A percentile compares a stretch with the other conserved stretches of the same genome.
Conservation (phyloP, 2,113 vertebrate genomes). For the Azemiops feae region DNA sequence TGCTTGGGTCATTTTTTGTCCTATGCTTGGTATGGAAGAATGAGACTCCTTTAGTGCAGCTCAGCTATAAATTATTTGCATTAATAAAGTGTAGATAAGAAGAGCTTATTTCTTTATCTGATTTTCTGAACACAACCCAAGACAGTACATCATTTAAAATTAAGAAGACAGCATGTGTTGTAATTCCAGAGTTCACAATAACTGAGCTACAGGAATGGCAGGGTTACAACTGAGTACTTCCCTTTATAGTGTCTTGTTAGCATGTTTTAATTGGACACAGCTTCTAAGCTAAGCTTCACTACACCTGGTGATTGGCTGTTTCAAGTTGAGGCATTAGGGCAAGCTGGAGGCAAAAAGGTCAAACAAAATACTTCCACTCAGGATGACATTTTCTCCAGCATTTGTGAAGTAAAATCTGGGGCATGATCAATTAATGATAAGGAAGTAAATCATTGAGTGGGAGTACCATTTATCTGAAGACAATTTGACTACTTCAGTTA, state of each 20-base stretch:
- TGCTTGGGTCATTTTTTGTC: not conserved
- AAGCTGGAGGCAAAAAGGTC: slow-evolving; percentile 31
- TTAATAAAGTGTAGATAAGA: slow-evolving; percentile 9
- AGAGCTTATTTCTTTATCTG: slow-evolving; percentile 16
- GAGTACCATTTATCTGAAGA: slow-evolving; percentile 43
- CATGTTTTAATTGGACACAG: slow-evolving; percentile 48
- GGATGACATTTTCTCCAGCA: slow-evolving; percentile 28
- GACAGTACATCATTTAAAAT: slow-evolving; percentile 35
- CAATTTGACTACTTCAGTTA: slow-evolving; percentile 44
- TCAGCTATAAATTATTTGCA: not conserved
- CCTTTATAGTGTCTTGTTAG: slow-evolving; percentile 54
- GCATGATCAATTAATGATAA: slow-evolving; percentile 35
- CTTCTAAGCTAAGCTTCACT: slow-evolving; percentile 40
- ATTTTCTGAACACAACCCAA: not conserved
- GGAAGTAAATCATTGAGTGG: slow-evolving; percentile 11
- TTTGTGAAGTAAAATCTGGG: slow-evolving; percentile 13
- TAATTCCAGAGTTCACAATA: slow-evolving; percentile 44
- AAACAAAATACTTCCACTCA: slow-evolving; percentile 45
- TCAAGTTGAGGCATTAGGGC: slow-evolving; percentile 39
- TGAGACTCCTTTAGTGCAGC: not conserved
- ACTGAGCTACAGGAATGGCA: slow-evolving; percentile 40
- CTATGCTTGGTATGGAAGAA: not conserved
- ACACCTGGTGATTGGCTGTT: slow-evolving; percentile 21
- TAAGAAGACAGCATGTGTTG: not conserved
- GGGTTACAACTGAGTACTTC: slow-evolving; percentile 31